Percentiles rank a stretch among this genome's conserved stretches.
Conservation (phyloP, 2,888 invertebrate species). For the Heliconius charithonia region DNA sequence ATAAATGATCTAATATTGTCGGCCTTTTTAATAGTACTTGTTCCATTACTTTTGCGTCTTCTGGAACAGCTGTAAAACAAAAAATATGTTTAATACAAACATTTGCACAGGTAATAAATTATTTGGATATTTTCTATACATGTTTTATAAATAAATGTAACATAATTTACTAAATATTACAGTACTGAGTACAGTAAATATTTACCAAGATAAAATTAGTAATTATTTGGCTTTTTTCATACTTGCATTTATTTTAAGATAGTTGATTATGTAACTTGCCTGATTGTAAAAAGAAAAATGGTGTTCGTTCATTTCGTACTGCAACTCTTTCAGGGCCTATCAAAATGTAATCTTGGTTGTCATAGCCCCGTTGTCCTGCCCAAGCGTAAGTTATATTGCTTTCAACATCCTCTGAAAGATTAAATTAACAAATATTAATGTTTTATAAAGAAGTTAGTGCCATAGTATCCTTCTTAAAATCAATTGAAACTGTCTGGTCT, state of each 20-base stretch:
- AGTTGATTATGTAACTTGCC: conserved; percentile 58
- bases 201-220: neutral
- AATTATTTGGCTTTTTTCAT: neutral
- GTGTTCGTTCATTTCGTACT: conserved; percentile 68
- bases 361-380: conserved; percentile 62
- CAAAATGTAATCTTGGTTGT: conserved; percentile 72
- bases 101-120: too few species aligned
- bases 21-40: conserved; percentile 58
- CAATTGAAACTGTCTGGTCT: too few species aligned
- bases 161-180: neutral
- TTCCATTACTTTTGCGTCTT: conserved; percentile 60
- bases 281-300: conserved; percentile 72
- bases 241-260: neutral
- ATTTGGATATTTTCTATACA: too few species aligned
- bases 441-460: too few species aligned
- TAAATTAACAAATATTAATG: neutral
- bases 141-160: neutral
- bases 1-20: conserved; percentile 67
- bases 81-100: neutral
- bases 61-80: conserved; percentile 56
- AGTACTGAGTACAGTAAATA: neutral
- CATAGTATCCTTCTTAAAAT: too few species aligned
- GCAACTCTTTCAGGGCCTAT: conserved; percentile 73
- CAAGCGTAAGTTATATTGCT: conserved; percentile 73
- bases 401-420: conserved; percentile 66